Evolutionary conservation across 2,888 invertebrate species (phyloP).

Genomic region (Stictocephala bisonia): DNA sequence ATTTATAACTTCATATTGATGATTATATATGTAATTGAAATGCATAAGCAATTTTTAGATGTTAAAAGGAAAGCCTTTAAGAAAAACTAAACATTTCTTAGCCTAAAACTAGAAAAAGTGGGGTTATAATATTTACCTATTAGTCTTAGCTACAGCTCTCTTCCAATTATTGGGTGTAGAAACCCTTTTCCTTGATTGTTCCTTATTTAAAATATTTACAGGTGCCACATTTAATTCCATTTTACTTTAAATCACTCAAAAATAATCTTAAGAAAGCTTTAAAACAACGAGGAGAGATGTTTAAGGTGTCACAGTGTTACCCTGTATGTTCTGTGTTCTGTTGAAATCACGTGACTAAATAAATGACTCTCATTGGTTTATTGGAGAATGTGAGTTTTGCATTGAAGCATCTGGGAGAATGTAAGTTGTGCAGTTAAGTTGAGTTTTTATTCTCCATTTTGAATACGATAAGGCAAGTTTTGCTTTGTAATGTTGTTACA

Average conservation of each 20-base stretch:
- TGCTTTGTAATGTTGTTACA: too few relatives aligned
- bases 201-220: not conserved
- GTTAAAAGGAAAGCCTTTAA: too few relatives aligned
- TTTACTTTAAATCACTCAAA: conserved; percentile 7
- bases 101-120: conserved; percentile 16
- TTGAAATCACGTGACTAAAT: conserved; percentile 18
- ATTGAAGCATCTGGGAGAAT: conserved; percentile 17
- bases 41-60: too few relatives aligned
- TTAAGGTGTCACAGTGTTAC: too few relatives aligned
- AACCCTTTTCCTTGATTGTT: conserved; percentile 10
- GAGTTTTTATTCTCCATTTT: conserved; percentile 17
- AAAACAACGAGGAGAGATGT: too few relatives aligned
- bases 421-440: conserved; percentile 39
- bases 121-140: conserved; percentile 27
- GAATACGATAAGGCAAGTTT: conserved; percentile 31
- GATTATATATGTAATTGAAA: too few relatives aligned
- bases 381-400: conserved; percentile 45
- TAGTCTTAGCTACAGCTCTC: conserved; percentile 24
- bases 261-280: conserved; percentile 11
- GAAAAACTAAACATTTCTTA: not conserved
- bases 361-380: conserved; percentile 18
- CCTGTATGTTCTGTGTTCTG: too few relatives aligned
- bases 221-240: conserved; percentile 39
- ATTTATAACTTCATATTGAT: too few relatives aligned
- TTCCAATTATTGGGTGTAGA: conserved; percentile 25